These are phyloP conservation scores for Galaxea fascicularis DNA, from an alignment of 92 coral and sea anemone species.

Conservation along the genomic window DNA sequence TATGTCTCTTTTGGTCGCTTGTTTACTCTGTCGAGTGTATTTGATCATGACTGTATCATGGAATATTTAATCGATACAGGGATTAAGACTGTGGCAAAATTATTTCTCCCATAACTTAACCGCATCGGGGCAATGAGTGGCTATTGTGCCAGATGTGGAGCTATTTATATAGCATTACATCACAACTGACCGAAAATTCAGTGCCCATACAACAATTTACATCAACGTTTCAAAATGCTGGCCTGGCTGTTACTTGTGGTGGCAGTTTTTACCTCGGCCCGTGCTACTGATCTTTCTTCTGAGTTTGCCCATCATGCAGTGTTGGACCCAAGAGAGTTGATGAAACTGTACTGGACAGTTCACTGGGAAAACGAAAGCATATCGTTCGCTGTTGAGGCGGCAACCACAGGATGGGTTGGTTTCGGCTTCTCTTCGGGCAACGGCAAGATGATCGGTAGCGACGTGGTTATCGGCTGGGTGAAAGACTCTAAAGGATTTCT, in stretches of 20 bases:
- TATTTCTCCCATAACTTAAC: too few species aligned
- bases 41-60: not conserved
- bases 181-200: too few species aligned
- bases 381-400: too few species aligned
- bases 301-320: constrained; percentile 39
- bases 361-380: constrained; percentile 38
- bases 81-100: not conserved
- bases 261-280: not conserved
- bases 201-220: too few species aligned
- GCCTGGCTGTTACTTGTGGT: not conserved
- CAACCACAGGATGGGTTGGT: too few species aligned
- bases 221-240: too few species aligned
- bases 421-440: too few species aligned
- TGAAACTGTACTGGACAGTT: constrained; percentile 75
- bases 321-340: constrained; percentile 23
- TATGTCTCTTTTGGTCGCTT: not conserved
- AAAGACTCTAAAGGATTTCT: constrained; percentile 62
- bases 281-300: constrained; percentile 24
- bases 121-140: not conserved
- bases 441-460: too few species aligned
- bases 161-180: too few species aligned
- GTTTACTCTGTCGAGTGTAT: not conserved
- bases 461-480: too few species aligned
- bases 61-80: not conserved
- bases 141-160: not conserved